Evolutionary conservation across 2,113 vertebrate species (phyloP).

Genomic region (Dromaius novaehollandiae): DNA sequence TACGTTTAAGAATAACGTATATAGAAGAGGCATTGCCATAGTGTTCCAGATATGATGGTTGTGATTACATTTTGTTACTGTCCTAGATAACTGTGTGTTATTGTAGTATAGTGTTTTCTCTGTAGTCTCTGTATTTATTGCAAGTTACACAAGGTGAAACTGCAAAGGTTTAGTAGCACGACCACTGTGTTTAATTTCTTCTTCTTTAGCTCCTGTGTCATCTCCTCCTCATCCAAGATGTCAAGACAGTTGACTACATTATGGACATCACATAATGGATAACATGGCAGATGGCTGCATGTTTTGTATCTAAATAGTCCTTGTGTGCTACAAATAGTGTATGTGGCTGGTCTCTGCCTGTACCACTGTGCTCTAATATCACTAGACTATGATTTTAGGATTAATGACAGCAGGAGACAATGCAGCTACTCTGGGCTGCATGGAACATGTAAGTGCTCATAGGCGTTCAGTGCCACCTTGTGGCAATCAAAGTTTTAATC

Average conservation of each 20-base stretch:
- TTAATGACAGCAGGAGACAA: not conserved
- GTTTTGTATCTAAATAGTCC: not conserved
- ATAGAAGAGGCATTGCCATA: not conserved
- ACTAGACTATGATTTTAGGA: rapidly evolving
- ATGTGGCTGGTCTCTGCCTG: not conserved
- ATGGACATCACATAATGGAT: not conserved
- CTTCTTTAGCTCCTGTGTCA: not conserved
- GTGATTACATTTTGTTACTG: not conserved
- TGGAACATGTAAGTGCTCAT: not conserved
- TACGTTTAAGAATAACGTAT: not conserved
- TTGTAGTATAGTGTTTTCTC: not conserved
- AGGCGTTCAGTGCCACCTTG: conserved; percentile 47
- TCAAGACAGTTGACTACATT: not conserved
- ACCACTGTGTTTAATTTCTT: not conserved
- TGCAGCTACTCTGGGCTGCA: not conserved
- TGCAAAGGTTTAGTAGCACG: not conserved
- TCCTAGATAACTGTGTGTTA: not conserved
- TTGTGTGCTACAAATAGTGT: not conserved
- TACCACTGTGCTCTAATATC: not conserved
- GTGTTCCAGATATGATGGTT: not conserved
- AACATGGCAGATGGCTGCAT: not conserved
- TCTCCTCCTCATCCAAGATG: not conserved
- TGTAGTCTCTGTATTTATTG: not conserved
- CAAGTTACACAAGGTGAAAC: not conserved
- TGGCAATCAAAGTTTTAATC: not conserved